phyloP scores from a whole-genome alignment of 2,797 vertebrate genomes.

The Takifugu rubripes region DNA sequence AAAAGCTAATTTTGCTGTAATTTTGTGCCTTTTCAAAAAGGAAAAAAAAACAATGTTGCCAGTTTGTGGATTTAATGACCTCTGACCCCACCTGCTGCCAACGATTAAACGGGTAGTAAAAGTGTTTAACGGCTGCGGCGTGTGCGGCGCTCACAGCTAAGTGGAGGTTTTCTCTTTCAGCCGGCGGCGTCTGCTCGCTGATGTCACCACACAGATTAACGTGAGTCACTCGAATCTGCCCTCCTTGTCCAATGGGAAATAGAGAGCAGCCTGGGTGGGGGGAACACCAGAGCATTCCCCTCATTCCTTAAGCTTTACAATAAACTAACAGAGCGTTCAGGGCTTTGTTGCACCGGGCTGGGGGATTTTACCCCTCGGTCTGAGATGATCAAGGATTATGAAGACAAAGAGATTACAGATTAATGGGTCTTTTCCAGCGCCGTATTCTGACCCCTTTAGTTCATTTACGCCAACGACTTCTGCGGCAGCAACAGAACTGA shows the following conservation, averaged over 20 bases:
- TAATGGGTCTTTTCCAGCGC: too few species aligned
- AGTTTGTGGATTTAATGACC: conserved; percentile 4
- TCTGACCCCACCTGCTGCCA: conserved; percentile 5
- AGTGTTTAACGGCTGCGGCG: conserved; percentile 11
- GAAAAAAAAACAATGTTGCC: too few species aligned
- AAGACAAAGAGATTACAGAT: conserved; percentile 2
- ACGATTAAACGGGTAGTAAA: conserved; percentile 24
- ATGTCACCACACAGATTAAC: conserved; percentile 39
- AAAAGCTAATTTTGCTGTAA: too few species aligned
- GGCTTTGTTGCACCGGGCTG: conserved; percentile 37
- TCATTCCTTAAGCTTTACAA: conserved; percentile 52
- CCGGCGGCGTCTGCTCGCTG: conserved; percentile 37
- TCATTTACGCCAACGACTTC: too few species aligned
- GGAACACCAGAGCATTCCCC: conserved; percentile 35
- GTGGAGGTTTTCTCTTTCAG: conserved; percentile 36
- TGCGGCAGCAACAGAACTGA: too few species aligned
- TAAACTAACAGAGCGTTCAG: conserved; percentile 11
- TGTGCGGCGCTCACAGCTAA: conserved; percentile 19
- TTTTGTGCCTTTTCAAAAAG: too few species aligned
- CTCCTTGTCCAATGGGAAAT: conserved; percentile 41
- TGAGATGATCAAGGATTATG: conserved; percentile 13
- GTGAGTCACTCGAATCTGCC: conserved; percentile 40
- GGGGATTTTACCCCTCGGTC: conserved; percentile 32
- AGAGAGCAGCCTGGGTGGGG: conserved; percentile 11
- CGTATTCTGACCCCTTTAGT: too few species aligned